These are phyloP conservation scores for Melieria omissa DNA, from an alignment of 2,888 invertebrate genomes.

Conservation along the genomic window DNA sequence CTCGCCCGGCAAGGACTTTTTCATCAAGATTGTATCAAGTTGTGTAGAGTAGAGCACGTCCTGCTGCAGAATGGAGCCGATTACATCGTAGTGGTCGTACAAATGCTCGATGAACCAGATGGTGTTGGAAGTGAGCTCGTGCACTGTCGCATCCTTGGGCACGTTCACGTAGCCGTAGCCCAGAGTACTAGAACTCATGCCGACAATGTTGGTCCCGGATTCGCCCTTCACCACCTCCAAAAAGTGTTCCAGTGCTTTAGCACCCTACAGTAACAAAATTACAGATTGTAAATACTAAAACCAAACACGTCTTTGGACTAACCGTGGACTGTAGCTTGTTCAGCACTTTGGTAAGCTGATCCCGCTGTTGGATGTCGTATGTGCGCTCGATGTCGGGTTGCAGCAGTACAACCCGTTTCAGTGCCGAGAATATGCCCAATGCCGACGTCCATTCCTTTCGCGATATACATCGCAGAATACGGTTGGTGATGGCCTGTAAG, in stretches of 20 bases:
- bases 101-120: constrained; percentile 91
- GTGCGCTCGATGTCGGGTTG: constrained; percentile 86
- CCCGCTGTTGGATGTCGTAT: constrained; percentile 75
- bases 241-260: constrained; percentile 91
- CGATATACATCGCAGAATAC: constrained; percentile 80
- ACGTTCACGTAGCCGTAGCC: constrained; percentile 59
- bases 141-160: constrained; percentile 97
- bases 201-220: constrained; percentile 77
- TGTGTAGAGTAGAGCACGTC: constrained; percentile 71
- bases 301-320: constrained; percentile 57
- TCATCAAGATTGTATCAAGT: constrained; percentile 68
- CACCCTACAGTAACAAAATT: constrained; percentile 72
- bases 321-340: constrained; percentile 81
- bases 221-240: constrained; percentile 87
- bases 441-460: constrained; percentile 84
- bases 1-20: constrained; percentile 66
- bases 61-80: constrained; percentile 73
- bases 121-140: constrained; percentile 94
- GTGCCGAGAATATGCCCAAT: constrained; percentile 82
- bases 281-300: neutral
- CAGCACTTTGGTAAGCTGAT: constrained; percentile 79
- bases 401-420: constrained; percentile 80
- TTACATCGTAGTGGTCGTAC: constrained; percentile 80
- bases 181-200: constrained; percentile 62
- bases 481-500: constrained; percentile 75